Percentiles rank a stretch among this genome's conserved stretches.
These are phyloP conservation scores for Semibalanus balanoides DNA, from an alignment of 1,140 invertebrate genomes.

Conservation along the genomic window DNA sequence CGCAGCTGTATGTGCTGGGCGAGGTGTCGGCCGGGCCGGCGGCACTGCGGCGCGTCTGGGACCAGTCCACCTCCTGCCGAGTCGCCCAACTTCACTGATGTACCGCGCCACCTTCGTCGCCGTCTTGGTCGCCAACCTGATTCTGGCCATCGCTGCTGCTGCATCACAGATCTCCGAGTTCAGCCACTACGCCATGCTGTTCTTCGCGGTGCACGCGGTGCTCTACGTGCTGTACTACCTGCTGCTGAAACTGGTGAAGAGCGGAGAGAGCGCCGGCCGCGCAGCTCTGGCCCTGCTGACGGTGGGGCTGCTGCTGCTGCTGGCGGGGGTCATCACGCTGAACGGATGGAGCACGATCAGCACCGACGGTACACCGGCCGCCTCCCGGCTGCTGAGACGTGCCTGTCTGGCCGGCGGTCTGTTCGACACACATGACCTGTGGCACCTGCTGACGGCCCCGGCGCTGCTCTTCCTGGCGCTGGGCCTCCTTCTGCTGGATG, in stretches of 20 bases:
- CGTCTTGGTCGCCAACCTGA: background rate
- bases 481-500: background rate
- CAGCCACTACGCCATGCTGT: background rate
- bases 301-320: background rate
- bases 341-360: background rate
- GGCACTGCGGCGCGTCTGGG: background rate
- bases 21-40: background rate
- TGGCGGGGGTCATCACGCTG: background rate
- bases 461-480: background rate
- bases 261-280: background rate
- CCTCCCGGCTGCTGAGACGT: background rate
- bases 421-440: background rate
- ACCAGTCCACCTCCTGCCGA: background rate
- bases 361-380: background rate
- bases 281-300: background rate
- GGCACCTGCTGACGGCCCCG: background rate
- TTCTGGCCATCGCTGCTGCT: background rate
- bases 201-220: background rate
- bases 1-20: background rate
- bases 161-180: background rate
- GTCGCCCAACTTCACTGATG: background rate
- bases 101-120: background rate
- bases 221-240: background rate
- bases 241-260: background rate
- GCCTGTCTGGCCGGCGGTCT: background rate